These are phyloP conservation scores for Parnassius mnemosyne DNA, from an alignment of 2,888 invertebrate species.

Conservation along the genomic window DNA sequence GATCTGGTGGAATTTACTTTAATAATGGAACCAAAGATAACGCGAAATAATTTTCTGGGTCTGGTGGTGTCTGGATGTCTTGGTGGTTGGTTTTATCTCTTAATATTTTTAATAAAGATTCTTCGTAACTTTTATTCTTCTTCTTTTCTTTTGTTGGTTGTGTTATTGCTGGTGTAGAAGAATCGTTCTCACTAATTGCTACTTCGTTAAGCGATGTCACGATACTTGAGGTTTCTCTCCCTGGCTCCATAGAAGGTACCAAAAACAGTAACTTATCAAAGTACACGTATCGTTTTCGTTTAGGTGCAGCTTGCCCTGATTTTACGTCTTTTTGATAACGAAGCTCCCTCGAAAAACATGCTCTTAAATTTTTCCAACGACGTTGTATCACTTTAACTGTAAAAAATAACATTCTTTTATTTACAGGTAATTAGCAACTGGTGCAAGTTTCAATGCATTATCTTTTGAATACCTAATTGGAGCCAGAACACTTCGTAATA, in stretches of 20 bases:
- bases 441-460: slow-evolving; percentile 35
- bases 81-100: slow-evolving; percentile 21
- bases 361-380: slow-evolving; percentile 11
- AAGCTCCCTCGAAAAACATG: slow-evolving; percentile 32
- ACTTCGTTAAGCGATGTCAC: slow-evolving; percentile 26
- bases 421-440: slow-evolving; percentile 28
- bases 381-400: slow-evolving; percentile 5
- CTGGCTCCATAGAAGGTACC: slow-evolving; percentile 32
- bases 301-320: slow-evolving; percentile 33
- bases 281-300: slow-evolving; percentile 35
- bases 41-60: slow-evolving; percentile 11
- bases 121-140: slow-evolving; percentile 19
- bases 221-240: slow-evolving; percentile 27
- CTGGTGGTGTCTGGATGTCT: slow-evolving; percentile 17
- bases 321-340: slow-evolving; percentile 33
- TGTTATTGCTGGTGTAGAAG: slow-evolving; percentile 12
- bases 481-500: slow-evolving; percentile 37
- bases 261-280: slow-evolving; percentile 34
- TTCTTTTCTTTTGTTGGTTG: neutral
- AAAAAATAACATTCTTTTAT: slow-evolving; percentile 35
- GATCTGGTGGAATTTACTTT: slow-evolving; percentile 19
- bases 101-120: slow-evolving; percentile 28
- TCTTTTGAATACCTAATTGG: slow-evolving; percentile 39
- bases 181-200: slow-evolving; percentile 23
- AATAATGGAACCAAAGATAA: slow-evolving; percentile 28